A percentile compares a stretch with the other conserved stretches of the same genome.
Conservation (phyloP, 2,888 invertebrate species). For the Hirtodrosophila alboralis region DNA sequence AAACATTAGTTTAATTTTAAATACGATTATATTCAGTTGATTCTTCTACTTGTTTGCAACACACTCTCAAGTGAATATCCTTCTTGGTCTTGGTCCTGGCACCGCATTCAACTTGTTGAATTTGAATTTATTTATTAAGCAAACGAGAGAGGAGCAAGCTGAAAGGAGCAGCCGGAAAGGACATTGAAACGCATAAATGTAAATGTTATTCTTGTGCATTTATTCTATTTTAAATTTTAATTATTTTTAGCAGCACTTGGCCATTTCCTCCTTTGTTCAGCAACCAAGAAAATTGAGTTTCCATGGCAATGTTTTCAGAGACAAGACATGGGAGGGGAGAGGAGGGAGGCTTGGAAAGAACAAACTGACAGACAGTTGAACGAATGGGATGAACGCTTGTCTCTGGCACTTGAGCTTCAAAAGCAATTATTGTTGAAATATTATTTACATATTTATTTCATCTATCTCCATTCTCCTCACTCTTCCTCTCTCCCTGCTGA, state of each 20-base stretch:
- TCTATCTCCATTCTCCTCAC: background rate
- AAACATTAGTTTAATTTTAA: conserved; percentile 72
- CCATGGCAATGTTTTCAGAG: conserved; percentile 3
- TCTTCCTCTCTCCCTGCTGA: conserved; percentile 11
- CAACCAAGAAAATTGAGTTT: conserved; percentile 59
- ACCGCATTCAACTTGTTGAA: conserved; percentile 59
- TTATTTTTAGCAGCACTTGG: conserved; percentile 61
- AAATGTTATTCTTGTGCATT: conserved; percentile 73
- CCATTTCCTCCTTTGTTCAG: conserved; percentile 24
- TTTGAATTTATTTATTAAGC: conserved; percentile 59
- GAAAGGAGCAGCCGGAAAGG: conserved; percentile 6
- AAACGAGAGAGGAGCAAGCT: conserved; percentile 9
- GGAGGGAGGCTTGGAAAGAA: conserved; percentile 1
- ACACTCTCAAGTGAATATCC: conserved; percentile 20
- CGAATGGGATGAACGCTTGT: conserved; percentile 32
- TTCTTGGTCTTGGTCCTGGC: background rate
- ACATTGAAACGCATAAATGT: conserved; percentile 59
- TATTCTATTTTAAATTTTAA: conserved; percentile 71
- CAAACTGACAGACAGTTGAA: conserved; percentile 7
- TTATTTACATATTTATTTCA: conserved; percentile 64
- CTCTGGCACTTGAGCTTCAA: conserved; percentile 62
- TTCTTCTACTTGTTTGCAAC: background rate
- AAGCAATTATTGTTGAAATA: conserved; percentile 73
- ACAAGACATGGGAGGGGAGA: background rate
- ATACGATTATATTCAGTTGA: conserved; percentile 57